Conservation (phyloP, 2,888 invertebrate genomes). For the Drosophila seclusa region DNA sequence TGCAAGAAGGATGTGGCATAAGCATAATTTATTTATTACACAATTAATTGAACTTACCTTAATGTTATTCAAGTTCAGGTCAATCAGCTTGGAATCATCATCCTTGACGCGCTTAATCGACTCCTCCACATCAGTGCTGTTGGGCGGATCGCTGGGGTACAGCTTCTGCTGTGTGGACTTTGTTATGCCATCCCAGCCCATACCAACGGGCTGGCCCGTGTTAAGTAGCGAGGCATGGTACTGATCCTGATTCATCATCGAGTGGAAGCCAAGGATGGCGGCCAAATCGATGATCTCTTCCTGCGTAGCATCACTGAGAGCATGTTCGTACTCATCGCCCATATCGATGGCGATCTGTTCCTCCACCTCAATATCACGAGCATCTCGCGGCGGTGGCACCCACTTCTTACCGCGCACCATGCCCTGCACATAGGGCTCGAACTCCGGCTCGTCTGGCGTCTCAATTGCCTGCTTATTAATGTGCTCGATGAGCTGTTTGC, state of each 20-base stretch:
- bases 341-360: constrained; percentile 97
- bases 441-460: constrained; percentile 98
- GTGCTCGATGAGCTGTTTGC: constrained; percentile 97
- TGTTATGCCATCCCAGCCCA: constrained; percentile 97
- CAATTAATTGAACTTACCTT: constrained; percentile 88
- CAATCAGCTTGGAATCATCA: constrained; percentile 93
- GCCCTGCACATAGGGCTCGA: constrained; percentile 96
- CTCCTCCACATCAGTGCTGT: constrained; percentile 97
- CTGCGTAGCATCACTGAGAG: constrained; percentile 94
- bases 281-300: constrained; percentile 99
- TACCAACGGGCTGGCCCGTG: constrained; percentile 94
- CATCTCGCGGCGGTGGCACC: constrained; percentile 91
- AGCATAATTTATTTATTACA: background rate
- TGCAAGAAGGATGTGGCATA: constrained; percentile 82
- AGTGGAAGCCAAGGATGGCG: constrained; percentile 99
- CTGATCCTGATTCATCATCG: constrained; percentile 99
- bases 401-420: constrained; percentile 96
- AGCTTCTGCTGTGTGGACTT: constrained; percentile 96
- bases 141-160: constrained; percentile 97
- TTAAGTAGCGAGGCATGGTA: constrained; percentile 98
- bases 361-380: constrained; percentile 91
- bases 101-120: constrained; percentile 95
- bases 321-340: constrained; percentile 97
- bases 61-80: constrained; percentile 99
- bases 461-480: constrained; percentile 99